These are phyloP conservation scores for Thunnus thynnus DNA, from an alignment of 2,113 vertebrate species.

Conservation along the genomic window DNA sequence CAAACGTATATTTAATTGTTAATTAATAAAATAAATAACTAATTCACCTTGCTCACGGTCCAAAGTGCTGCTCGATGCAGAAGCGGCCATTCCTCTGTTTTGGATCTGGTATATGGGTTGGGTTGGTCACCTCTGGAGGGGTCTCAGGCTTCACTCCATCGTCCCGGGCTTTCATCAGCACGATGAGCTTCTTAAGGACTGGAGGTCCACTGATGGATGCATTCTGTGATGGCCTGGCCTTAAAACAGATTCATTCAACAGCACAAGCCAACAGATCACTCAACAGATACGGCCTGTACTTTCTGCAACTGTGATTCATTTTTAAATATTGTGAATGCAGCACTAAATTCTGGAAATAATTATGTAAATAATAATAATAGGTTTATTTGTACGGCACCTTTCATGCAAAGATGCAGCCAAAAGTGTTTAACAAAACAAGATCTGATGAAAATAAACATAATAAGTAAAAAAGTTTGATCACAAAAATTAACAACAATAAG, in stretches of 20 bases:
- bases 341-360: neutral
- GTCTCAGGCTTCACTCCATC: constrained; percentile 86
- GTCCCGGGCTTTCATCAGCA: constrained; percentile 93
- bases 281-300: neutral
- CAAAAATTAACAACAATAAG: too few species aligned
- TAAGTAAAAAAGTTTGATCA: too few species aligned
- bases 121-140: constrained; percentile 88
- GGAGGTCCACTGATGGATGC: constrained; percentile 68
- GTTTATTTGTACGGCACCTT: too few species aligned
- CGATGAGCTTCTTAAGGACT: constrained; percentile 91
- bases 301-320: neutral
- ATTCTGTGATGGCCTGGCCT: constrained; percentile 87
- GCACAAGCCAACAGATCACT: neutral
- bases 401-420: too few species aligned
- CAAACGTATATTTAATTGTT: too few species aligned
- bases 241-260: constrained; percentile 23
- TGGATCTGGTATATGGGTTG: constrained; percentile 96
- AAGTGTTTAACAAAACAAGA: too few species aligned
- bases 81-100: constrained; percentile 91
- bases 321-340: too few species aligned
- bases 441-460: too few species aligned
- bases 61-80: constrained; percentile 83
- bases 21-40: neutral
- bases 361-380: too few species aligned
- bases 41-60: constrained; percentile 84